Percentiles rank a stretch among this genome's conserved stretches.
These are phyloP conservation scores for Drosophila kokeensis DNA, from an alignment of 2,888 invertebrate species.

Conservation along the genomic window DNA sequence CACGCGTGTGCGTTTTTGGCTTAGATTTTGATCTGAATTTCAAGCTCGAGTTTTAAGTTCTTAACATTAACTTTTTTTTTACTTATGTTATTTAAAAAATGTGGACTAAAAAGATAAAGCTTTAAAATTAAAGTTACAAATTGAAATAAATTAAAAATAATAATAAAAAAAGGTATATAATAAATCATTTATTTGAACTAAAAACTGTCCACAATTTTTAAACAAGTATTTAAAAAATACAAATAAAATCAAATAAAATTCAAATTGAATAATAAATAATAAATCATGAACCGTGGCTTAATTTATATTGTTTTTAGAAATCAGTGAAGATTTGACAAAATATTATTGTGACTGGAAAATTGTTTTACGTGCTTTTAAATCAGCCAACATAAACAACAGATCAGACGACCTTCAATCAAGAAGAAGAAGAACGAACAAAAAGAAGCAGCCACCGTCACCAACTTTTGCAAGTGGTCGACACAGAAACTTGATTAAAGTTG, in stretches of 20 bases:
- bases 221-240: not conserved
- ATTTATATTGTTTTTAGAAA: not conserved
- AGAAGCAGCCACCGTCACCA: constrained; percentile 26
- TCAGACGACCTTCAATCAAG: constrained; percentile 66
- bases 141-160: not conserved
- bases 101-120: not conserved
- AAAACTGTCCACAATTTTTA: not conserved
- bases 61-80: not conserved
- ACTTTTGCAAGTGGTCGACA: constrained; percentile 42
- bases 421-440: constrained; percentile 21
- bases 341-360: constrained; percentile 24
- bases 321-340: not conserved
- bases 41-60: accelerated
- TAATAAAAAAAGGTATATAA: not conserved
- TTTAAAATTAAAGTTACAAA: not conserved
- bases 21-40: not conserved
- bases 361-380: constrained; percentile 7
- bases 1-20: not conserved
- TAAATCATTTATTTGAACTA: not conserved
- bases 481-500: constrained; percentile 70
- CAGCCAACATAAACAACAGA: constrained; percentile 1
- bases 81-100: not conserved
- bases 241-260: not conserved
- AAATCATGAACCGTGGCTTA: not conserved
- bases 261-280: not conserved